Base-by-base conservation (phyloP, 2,888 invertebrate species). In the Petrolisthes cinctipes region DNA sequence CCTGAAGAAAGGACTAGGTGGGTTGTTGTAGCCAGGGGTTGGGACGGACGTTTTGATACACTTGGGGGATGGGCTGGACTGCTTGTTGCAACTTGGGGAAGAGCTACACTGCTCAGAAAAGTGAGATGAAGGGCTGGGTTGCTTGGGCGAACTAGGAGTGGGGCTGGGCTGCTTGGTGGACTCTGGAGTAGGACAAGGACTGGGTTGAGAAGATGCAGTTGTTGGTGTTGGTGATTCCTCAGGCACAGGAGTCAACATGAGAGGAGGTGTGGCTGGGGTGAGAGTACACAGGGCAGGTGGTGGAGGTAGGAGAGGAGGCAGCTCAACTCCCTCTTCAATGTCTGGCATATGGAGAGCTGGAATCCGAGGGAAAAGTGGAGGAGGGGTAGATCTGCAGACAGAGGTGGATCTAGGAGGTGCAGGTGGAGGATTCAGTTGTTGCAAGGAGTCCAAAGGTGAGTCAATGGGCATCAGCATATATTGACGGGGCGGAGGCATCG, bases 331-430 rank as follows among this genome's bases (percentile, higher is more conserved):
- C 20, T 71, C 71, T n/a, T n/a, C 20, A n/a, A n/a, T 20, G 56
- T 78, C 20, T 61, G 84, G 84, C 6, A 80, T 73, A 57, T 76
- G 75, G 37, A 81, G 37, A 53, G 73, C 78, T 71, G 84, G 37
- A 20, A 73, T 14, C 4, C 73, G 86, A 14, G 82, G 90, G 9
- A 87, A 73, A 79, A 89, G 89, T 20, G 89, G 90, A 23, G 90
- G 86, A 83, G 90, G 90, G 57, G 90, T 61, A 73, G 86, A 81
- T 82, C 61, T 89, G 71, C 71, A 73, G 37, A 86, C 57, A 68
- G 89, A 88, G 20, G 79, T 89, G 61, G 85, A 85, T 81, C 86
- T 82, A 51, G 89, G 89, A 56, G 90, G 87, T 68, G 89, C 85
- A 23, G 83, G 83, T 80, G 85, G 83, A 68, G 84, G 87, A 57